Conservation (phyloP, 2,797 vertebrate species). For the Australoheros facetus region DNA sequence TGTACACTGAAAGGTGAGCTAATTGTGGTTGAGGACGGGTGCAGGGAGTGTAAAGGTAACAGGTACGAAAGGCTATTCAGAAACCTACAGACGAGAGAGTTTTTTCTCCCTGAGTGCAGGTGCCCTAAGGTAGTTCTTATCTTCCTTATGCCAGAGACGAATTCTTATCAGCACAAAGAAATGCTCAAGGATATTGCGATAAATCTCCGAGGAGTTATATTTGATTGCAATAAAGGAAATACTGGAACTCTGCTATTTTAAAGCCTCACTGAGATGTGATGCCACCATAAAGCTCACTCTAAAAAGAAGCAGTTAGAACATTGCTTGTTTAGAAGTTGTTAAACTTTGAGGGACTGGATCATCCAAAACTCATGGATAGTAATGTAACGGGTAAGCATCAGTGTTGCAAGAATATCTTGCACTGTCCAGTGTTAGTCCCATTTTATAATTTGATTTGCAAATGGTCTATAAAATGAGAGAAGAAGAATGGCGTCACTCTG, state of each 20-base stretch:
- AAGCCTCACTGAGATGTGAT: conserved; percentile 16
- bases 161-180: conserved; percentile 55
- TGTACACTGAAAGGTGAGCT: conserved; percentile 71
- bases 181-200: conserved; percentile 45
- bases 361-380: not conserved
- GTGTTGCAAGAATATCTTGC: not conserved
- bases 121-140: conserved; percentile 65
- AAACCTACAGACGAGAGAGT: conserved; percentile 29
- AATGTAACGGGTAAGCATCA: not conserved
- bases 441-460: conserved; percentile 59
- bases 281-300: conserved; percentile 29
- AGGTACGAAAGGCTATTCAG: conserved; percentile 59
- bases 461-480: conserved; percentile 21
- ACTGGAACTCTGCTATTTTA: conserved; percentile 19
- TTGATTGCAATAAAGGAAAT: conserved; percentile 40
- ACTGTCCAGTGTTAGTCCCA: not conserved
- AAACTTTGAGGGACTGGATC: conserved; percentile 4
- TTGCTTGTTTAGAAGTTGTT: conserved; percentile 23
- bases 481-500: conserved; percentile 21
- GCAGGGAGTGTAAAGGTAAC: conserved; percentile 52
- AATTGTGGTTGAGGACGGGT: conserved; percentile 47
- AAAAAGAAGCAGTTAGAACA: conserved; percentile 17
- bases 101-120: conserved; percentile 49
- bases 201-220: conserved; percentile 47
- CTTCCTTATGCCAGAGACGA: conserved; percentile 32